These are phyloP conservation scores for Aphodius sticticus DNA, from an alignment of 2,888 invertebrate genomes.

Conservation along the genomic window DNA sequence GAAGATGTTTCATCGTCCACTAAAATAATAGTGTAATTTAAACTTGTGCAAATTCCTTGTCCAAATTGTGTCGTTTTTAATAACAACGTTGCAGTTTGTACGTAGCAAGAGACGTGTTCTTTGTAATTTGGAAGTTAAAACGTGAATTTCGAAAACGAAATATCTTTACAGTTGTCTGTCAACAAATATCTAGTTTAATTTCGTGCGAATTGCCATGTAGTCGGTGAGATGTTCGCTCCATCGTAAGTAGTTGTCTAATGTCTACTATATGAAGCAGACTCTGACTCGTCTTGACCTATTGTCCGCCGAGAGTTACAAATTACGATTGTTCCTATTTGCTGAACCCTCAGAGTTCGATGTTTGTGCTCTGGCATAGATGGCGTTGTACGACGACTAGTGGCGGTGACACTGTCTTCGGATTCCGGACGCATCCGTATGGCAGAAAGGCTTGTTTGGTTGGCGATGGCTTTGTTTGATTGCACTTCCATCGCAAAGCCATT, in stretches of 20 bases:
- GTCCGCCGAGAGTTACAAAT: constrained; percentile 43
- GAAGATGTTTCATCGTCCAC: too few species aligned
- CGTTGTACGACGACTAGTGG: neutral
- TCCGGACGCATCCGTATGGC: constrained; percentile 10
- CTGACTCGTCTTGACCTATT: constrained; percentile 42
- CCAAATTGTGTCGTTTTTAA: too few species aligned
- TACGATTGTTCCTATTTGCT: constrained; percentile 45
- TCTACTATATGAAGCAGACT: neutral
- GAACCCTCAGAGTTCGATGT: constrained; percentile 45
- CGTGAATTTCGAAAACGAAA: too few species aligned
- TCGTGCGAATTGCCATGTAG: neutral
- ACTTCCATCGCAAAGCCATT: constrained; percentile 42
- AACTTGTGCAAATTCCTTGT: too few species aligned
- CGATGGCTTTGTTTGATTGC: constrained; percentile 39
- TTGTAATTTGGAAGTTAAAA: too few species aligned
- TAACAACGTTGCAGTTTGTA: too few species aligned
- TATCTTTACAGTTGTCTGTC: too few species aligned
- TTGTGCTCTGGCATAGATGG: constrained; percentile 35
- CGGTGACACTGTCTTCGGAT: constrained; percentile 5
- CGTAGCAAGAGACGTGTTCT: too few species aligned
- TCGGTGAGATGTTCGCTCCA: neutral
- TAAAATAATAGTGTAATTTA: too few species aligned
- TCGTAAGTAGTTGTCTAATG: neutral
- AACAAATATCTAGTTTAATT: neutral
- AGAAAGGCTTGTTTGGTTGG: neutral